Percentiles rank a stretch among this genome's conserved stretches.
These are phyloP conservation scores for Mionectes olivaceus DNA, from an alignment of 2,797 vertebrate genomes.

Conservation along the genomic window DNA sequence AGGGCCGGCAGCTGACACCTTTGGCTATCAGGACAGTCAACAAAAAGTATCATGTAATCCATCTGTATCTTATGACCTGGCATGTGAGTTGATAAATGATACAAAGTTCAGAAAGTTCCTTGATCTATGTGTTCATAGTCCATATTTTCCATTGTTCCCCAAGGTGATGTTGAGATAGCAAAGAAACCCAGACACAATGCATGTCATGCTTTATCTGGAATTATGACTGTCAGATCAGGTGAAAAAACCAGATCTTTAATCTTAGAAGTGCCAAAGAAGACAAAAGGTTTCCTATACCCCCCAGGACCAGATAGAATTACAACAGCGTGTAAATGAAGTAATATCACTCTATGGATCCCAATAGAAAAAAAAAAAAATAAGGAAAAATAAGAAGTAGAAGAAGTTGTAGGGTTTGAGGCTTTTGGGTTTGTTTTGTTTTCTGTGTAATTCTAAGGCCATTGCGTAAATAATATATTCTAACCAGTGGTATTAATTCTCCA, in stretches of 20 bases:
- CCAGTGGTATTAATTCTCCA: background rate
- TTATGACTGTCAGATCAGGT: background rate
- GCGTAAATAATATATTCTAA: background rate
- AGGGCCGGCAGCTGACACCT: background rate
- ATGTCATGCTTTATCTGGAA: background rate
- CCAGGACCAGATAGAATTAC: background rate
- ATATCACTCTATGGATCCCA: background rate
- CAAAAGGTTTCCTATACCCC: background rate
- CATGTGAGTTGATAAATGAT: background rate
- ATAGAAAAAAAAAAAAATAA: background rate
- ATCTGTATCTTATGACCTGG: background rate
- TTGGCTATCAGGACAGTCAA: background rate
- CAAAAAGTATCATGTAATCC: background rate
- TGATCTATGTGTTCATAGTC: background rate
- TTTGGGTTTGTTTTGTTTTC: background rate
- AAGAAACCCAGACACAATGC: background rate
- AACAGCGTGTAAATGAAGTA: background rate
- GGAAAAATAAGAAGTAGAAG: background rate
- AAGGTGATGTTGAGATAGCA: background rate
- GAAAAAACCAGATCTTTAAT: background rate
- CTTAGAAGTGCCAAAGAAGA: background rate
- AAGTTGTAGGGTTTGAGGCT: background rate
- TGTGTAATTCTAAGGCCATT: background rate
- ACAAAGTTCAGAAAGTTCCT: background rate
- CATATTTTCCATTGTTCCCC: background rate